Evolutionary conservation across 2,888 invertebrate genomes (phyloP).

Genomic region (Papilio elwesi): DNA sequence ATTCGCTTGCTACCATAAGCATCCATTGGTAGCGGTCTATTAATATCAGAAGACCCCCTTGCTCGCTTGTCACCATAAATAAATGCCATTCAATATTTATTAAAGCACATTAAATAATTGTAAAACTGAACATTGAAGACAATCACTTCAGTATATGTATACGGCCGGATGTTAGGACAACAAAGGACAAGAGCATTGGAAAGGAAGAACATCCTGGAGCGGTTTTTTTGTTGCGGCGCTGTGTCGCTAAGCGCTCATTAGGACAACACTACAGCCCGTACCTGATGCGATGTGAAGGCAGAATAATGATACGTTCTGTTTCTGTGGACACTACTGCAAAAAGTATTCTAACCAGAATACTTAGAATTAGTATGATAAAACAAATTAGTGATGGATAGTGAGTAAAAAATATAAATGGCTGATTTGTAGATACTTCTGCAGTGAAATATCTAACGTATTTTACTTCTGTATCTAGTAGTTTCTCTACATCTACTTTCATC

Average conservation of each 20-base stretch:
- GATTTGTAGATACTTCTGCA: background rate
- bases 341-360: background rate
- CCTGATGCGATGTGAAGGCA: background rate
- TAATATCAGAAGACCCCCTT: no score
- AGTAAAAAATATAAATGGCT: background rate
- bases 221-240: background rate
- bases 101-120: no score
- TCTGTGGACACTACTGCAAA: background rate
- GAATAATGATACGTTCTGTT: background rate
- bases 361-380: no score
- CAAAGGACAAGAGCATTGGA: background rate
- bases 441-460: background rate
- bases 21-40: no score
- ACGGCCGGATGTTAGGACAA: background rate
- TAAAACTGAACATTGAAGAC: no score
- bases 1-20: no score
- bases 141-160: no score
- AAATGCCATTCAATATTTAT: no score
- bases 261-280: background rate
- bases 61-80: no score
- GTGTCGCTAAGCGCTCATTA: background rate
- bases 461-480: no score
- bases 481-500: no score
- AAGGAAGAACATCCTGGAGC: background rate
- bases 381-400: no score